Base-by-base conservation (phyloP, 2,888 invertebrate genomes). In the Drosophila glabriapex region DNA sequence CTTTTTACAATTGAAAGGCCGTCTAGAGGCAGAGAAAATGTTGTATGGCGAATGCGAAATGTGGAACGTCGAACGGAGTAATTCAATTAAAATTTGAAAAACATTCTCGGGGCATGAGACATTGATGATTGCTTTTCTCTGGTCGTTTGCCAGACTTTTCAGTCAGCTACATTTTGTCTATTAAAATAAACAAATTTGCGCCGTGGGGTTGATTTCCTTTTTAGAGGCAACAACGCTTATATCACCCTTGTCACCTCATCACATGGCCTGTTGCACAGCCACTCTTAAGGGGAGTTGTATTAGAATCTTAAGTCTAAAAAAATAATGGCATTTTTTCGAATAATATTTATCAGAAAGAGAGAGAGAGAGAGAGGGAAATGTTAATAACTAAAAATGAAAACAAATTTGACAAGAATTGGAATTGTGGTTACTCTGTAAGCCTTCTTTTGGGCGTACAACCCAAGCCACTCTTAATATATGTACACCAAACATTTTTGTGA, bases 51-150 rank as follows among this genome's bases (percentile, higher is more conserved):
- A 65, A 35, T 54, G 31, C 52, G 41, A 29, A 69, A 35, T n/a
- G 50, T n/a, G 25, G 33, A 58, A 60, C 41, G 33, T 58, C n/a
- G 37, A 22, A 50, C 33, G 50, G 41, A 53, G 59, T 78, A 83
- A 75, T 85, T 82, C 78, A 83, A 85, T 85, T 88, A 77, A 73
- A 46, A 64, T 73, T 68, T 73, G 53, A 50, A 77, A 83, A 75
- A 55, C 76, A 70, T 78, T 82, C 65, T 76, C 53, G 22, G 33
- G 66, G 79, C 67, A 78, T 77, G 73, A 73, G 73, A 50, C 66
- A 66, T 41, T 65, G 65, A 60, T 66, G 68, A 62, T 62, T 73
- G 56, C 60, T 61, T 68, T 70, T 58, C 67, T 31, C 56, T 70
- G 81, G 52, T 66, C 69, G 58, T 29, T 68, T 76, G 73, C 74